Conservation (phyloP, 2,797 vertebrate genomes). For the Meriones psammophilus region DNA sequence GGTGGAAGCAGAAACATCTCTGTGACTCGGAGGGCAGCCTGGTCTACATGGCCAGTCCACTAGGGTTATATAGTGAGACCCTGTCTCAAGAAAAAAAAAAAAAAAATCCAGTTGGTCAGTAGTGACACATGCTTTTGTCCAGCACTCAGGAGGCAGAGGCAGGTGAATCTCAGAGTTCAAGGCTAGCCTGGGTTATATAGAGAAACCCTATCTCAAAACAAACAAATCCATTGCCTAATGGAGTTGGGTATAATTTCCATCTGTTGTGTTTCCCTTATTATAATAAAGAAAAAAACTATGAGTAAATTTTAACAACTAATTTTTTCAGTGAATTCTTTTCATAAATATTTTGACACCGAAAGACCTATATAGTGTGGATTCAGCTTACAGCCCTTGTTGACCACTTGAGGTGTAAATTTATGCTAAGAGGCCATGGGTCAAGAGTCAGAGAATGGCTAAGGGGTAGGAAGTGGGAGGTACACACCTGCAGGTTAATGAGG, state of each 20-base stretch:
- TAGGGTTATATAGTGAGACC: background rate
- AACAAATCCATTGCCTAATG: background rate
- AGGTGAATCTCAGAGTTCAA: background rate
- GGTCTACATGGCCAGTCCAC: background rate
- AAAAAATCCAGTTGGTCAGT: too few relatives aligned
- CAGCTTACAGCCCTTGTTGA: background rate
- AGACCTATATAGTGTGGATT: background rate
- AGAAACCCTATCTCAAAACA: background rate
- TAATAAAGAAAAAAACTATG: background rate
- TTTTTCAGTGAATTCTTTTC: background rate
- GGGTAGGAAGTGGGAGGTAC: background rate
- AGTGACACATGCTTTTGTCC: too few relatives aligned
- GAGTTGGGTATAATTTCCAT: background rate
- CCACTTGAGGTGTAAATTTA: background rate
- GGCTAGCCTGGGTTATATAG: background rate
- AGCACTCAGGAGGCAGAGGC: too few relatives aligned
- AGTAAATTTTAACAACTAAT: background rate
- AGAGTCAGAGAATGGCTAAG: background rate
- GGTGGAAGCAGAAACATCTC: background rate
- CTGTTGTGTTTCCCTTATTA: background rate
- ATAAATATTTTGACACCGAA: background rate
- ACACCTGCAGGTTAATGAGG: background rate
- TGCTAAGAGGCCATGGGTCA: background rate
- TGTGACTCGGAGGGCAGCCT: background rate
- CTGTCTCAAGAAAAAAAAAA: background rate